Evolutionary conservation across 37 sponge, comb jelly and placozoan genomes (phyloP).

Genomic region (Aphrocallistes beatrix): DNA sequence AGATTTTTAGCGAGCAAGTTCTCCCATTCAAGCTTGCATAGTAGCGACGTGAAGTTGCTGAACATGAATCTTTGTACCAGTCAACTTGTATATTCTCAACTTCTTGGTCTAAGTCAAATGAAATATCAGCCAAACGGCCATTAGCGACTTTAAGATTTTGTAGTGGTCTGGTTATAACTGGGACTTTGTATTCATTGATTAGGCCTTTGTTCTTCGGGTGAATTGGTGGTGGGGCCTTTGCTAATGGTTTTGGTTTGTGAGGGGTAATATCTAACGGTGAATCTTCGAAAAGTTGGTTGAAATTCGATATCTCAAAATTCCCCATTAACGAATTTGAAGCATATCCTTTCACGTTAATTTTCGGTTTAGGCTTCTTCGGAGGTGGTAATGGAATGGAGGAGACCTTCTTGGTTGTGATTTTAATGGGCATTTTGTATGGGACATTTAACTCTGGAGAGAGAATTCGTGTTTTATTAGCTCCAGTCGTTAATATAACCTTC

Average conservation of each 20-base stretch:
- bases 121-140: not conserved
- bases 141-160: not conserved
- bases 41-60: not conserved
- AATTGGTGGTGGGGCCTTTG: not conserved
- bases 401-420: not conserved
- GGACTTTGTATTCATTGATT: not conserved
- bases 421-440: not conserved
- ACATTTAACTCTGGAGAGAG: not conserved
- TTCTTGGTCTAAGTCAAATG: not conserved
- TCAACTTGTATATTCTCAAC: not conserved
- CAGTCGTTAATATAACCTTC: not conserved
- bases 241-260: too few relatives aligned
- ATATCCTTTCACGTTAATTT: not conserved
- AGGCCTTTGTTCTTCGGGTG: not conserved
- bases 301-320: not conserved
- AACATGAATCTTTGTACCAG: not conserved
- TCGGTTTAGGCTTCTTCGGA: not conserved
- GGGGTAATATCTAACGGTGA: too few relatives aligned
- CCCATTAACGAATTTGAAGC: not conserved
- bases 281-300: not conserved
- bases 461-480: not conserved
- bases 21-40: not conserved
- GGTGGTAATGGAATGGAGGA: not conserved
- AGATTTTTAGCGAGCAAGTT: not conserved
- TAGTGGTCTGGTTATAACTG: not conserved